Percentiles rank a stretch among this genome's conserved stretches.
Conservation (phyloP, 2,888 invertebrate species). For the Scaptomyza cyrtandrae region DNA sequence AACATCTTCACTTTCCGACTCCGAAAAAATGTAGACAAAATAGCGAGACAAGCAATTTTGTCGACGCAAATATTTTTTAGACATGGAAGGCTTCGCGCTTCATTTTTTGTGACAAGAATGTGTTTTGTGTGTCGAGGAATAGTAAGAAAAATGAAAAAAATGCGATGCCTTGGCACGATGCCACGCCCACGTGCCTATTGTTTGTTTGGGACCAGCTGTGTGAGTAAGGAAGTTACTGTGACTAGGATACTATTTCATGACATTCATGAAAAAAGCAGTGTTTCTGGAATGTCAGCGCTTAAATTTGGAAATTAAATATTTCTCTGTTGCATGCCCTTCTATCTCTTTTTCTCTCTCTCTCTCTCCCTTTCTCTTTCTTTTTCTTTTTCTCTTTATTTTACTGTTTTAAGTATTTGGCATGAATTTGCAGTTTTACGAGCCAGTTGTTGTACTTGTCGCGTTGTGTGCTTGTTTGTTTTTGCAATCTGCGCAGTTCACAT, state of each 20-base stretch:
- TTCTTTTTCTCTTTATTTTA: neutral
- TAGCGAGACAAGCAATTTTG: conserved; percentile 36
- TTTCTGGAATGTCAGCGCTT: conserved; percentile 20
- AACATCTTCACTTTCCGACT: neutral
- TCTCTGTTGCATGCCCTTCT: conserved; percentile 27
- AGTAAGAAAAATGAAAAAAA: conserved; percentile 9
- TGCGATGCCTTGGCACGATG: conserved; percentile 7
- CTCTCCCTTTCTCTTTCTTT: conserved; percentile 9
- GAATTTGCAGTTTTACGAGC: conserved; percentile 10
- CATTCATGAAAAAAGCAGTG: conserved; percentile 3
- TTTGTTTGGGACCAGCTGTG: conserved; percentile 22
- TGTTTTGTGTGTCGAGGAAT: conserved; percentile 4
- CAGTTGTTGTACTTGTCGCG: conserved; percentile 6
- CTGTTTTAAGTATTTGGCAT: conserved; percentile 5
- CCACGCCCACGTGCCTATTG: conserved; percentile 21
- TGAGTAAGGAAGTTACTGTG: neutral
- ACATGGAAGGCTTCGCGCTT: conserved; percentile 29
- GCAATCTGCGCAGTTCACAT: conserved; percentile 54
- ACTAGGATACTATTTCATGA: conserved; percentile 9
- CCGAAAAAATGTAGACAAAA: conserved; percentile 32
- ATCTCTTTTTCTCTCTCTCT: conserved; percentile 4
- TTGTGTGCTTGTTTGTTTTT: conserved; percentile 34
- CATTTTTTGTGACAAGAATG: conserved; percentile 41
- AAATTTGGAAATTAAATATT: conserved; percentile 47
- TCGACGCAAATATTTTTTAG: conserved; percentile 22